Evolutionary conservation across 2,888 invertebrate genomes (phyloP).

Genomic region (Cryptocheilus praepositus): DNA sequence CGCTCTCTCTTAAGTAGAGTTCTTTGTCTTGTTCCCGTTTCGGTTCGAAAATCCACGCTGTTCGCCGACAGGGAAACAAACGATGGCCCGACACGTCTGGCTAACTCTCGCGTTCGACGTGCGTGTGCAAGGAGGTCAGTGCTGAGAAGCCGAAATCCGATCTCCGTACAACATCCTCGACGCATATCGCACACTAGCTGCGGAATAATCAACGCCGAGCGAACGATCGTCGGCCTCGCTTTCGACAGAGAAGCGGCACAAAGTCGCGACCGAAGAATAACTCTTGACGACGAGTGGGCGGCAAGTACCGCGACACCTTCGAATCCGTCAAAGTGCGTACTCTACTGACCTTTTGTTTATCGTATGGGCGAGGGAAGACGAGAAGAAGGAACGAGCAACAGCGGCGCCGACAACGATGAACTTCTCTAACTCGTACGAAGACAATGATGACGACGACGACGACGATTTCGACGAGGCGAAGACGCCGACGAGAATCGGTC

Average conservation of each 20-base stretch:
- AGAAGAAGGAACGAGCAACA: not conserved
- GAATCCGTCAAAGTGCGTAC: too few relatives aligned
- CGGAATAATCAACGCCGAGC: too few relatives aligned
- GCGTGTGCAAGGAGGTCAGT: too few relatives aligned
- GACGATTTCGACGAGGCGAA: not conserved
- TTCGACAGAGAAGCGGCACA: not conserved
- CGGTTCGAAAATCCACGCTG: too few relatives aligned
- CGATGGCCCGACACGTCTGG: too few relatives aligned
- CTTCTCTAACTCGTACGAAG: constrained; percentile 5
- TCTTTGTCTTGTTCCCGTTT: too few relatives aligned
- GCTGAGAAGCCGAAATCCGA: too few relatives aligned
- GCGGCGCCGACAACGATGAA: constrained; percentile 5
- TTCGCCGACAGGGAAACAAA: too few relatives aligned
- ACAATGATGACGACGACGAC: constrained; percentile 4
- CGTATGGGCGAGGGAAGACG: constrained; percentile 7
- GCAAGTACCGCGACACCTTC: constrained; percentile 16
- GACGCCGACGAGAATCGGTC: not conserved
- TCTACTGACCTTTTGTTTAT: constrained; percentile 45
- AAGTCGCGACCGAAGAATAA: not conserved
- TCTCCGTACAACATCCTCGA: too few relatives aligned
- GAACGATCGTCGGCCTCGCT: not conserved
- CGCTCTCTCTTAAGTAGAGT: too few relatives aligned
- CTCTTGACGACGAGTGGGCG: not conserved
- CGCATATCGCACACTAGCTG: too few relatives aligned
- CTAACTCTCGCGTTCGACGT: too few relatives aligned